Percentiles rank a stretch among this genome's conserved stretches.
Evolutionary conservation across 2,113 vertebrate genomes (phyloP).

Genomic region (Sapajus apella): DNA sequence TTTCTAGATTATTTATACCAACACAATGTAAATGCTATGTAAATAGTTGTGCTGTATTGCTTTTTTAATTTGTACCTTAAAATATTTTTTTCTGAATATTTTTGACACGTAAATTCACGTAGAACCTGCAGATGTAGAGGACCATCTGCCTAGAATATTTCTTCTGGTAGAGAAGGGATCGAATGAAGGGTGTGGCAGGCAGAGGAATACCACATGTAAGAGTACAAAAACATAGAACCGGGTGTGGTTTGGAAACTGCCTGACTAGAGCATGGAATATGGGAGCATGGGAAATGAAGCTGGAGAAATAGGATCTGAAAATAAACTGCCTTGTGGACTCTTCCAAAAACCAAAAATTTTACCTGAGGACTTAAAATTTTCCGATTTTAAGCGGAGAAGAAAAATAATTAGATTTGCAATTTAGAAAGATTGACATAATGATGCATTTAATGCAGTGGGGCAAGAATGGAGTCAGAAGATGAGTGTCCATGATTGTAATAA

Average conservation of each 20-base stretch:
- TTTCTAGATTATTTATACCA: not conserved
- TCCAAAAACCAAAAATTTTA: not conserved
- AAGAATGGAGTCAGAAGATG: not conserved
- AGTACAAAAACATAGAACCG: not conserved
- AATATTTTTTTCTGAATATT: not conserved
- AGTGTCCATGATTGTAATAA: not conserved
- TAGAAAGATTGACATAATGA: not conserved
- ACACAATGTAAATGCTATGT: not conserved
- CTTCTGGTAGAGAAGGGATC: not conserved
- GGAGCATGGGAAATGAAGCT: not conserved
- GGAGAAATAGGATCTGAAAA: not conserved
- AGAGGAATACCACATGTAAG: not conserved
- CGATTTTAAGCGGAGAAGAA: constrained; percentile 6
- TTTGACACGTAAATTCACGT: not conserved
- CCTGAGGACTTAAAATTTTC: not conserved
- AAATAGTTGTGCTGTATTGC: not conserved
- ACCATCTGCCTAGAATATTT: not conserved
- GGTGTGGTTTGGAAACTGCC: not conserved
- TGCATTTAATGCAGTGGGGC: not conserved
- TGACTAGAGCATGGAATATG: not conserved
- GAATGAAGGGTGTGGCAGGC: not conserved
- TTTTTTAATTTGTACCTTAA: not conserved
- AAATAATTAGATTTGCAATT: not conserved
- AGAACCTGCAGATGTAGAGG: not conserved
- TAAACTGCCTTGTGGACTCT: not conserved